Percentiles rank a stretch among this genome's conserved stretches.
Conservation (phyloP, 1,140 invertebrate genomes). For the Semibalanus balanoides region DNA sequence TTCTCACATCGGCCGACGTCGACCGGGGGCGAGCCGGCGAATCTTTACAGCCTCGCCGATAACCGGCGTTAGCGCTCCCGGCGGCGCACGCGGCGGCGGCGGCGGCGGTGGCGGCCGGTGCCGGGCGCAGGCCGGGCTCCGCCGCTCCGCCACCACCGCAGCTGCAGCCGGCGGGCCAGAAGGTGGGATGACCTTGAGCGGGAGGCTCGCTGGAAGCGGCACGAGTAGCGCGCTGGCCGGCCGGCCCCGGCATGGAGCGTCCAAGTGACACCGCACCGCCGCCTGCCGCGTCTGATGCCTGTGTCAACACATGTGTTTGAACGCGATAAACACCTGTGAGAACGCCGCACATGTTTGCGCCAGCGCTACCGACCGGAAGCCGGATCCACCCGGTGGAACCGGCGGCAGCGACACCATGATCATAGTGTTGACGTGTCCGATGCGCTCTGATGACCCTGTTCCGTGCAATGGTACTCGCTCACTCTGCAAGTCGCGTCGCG, state of each 20-base stretch:
- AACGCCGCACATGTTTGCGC: neutral
- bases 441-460: too few species aligned
- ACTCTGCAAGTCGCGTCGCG: neutral
- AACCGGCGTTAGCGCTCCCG: neutral
- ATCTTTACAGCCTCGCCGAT: neutral
- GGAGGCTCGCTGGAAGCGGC: neutral
- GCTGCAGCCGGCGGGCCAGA: neutral
- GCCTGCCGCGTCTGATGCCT: neutral
- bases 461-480: neutral
- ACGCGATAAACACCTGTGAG: slow-evolving; percentile 1
- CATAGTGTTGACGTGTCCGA: too few species aligned
- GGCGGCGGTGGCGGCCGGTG: neutral
- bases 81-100: too few species aligned
- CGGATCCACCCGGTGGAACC: neutral
- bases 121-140: too few species aligned
- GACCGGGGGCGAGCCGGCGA: neutral
- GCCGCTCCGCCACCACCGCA: too few species aligned
- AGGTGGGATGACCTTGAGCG: neutral
- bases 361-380: neutral
- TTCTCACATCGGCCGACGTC: neutral
- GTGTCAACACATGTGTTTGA: neutral
- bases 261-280: neutral
- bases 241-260: neutral
- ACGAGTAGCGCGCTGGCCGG: too few species aligned
- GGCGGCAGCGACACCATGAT: neutral